These are phyloP conservation scores for Indicator indicator DNA, from an alignment of 2,113 vertebrate species.

Conservation along the genomic window DNA sequence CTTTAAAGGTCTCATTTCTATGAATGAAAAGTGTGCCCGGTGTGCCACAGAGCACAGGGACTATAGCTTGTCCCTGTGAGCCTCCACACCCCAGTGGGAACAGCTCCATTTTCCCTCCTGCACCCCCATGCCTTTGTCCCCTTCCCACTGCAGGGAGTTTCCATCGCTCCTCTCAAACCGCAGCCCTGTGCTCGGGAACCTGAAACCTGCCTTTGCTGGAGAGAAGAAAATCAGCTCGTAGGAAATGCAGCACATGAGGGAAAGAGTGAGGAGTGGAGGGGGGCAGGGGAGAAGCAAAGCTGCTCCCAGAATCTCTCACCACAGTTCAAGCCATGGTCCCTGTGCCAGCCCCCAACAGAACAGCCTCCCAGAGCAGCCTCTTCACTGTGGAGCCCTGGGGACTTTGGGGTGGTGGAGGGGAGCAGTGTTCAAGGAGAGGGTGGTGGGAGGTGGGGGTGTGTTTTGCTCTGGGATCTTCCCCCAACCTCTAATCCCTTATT, in stretches of 20 bases:
- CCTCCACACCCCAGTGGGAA: background rate
- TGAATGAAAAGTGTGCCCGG: fast-evolving
- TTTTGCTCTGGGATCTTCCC: background rate
- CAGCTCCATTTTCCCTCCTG: background rate
- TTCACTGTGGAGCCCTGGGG: background rate
- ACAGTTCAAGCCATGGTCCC: background rate
- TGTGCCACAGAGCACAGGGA: fast-evolving
- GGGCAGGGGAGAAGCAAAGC: background rate
- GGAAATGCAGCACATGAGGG: constrained; percentile 10
- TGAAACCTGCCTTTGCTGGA: constrained; percentile 18
- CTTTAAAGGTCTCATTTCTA: too few species aligned
- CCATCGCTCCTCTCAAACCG: constrained; percentile 45
- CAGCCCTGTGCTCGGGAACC: constrained; percentile 23
- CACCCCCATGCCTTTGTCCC: background rate
- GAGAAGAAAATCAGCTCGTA: constrained; percentile 36
- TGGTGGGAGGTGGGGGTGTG: background rate
- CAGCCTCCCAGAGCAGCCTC: background rate
- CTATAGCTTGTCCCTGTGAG: background rate
- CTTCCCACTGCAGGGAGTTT: background rate
- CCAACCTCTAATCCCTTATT: background rate
- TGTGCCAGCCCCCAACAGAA: background rate
- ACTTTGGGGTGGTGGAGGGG: background rate
- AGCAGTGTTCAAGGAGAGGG: background rate
- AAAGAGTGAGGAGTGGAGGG: background rate
- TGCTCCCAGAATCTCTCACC: background rate